Base-by-base conservation (phyloP, 2,113 vertebrate species). In the Mastomys natalensis region DNA sequence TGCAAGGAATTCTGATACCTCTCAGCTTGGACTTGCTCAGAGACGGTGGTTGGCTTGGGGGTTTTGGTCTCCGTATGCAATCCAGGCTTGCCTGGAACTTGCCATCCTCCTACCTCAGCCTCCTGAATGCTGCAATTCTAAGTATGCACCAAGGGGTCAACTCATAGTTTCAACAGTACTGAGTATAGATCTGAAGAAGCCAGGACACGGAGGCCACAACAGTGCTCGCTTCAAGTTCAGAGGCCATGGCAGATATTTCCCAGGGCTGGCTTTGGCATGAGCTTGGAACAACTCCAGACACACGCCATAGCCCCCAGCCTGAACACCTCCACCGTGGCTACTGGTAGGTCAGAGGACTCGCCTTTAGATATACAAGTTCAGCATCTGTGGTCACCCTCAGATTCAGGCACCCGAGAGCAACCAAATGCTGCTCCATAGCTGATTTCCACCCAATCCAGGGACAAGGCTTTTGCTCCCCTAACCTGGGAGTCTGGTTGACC, bases 361-460 rank as follows among this genome's bases (percentile, higher is more conserved):
- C 45, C 53, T 37, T 68, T 3, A 1, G 43, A 51, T 9, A 4
- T 21, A 58, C 55, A 45, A 13, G 1, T 10, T 37, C 34, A 84
- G 21, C 12, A 3, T 40, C 37, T 40, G 80, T 4, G 17, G 43
- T 1, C 55, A 60, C 37, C 43, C 13, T 51, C 84, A 87, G 64
- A n/a, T 15, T 12, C 58, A 40, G 60, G 31, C 9, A 48, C 62
- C 3, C 6, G 1, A 68, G 5, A 34, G 51, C 1, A 37, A 45
- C 17, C 37, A 68, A 26, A 19, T 0, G 8, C 0, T 2, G 26
- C 73, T 15, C 19, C 40, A 34, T 0, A 58, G 29, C 26, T 22
- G 22, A 85, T 64, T 86, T 11, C n/a, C 1, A 5, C 0, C 3
- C 0, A 0, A 5, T 13, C 12, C 31, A 37, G 48, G 51, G 26